phyloP scores from a whole-genome alignment of 1,140 invertebrate species.

The Copidosoma floridanum region DNA sequence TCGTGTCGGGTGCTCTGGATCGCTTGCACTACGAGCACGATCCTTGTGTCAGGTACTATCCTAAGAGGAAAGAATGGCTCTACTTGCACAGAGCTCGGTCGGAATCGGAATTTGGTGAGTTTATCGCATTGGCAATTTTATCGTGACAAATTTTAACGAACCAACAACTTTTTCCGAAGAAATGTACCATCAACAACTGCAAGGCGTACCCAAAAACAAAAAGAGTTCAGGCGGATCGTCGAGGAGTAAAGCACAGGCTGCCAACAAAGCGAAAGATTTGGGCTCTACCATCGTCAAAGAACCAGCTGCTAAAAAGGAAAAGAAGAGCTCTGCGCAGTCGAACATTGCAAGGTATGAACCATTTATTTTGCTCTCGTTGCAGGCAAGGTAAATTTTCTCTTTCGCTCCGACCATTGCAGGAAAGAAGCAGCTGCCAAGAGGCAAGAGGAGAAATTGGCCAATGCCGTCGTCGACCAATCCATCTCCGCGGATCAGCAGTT shows the following conservation, averaged over 20 bases:
- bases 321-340: conserved; percentile 39
- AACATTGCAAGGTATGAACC: conserved; percentile 36
- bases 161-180: conserved; percentile 40
- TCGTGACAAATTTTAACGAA: conserved; percentile 6
- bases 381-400: too few species aligned
- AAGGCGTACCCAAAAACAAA: conserved; percentile 60
- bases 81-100: conserved; percentile 76
- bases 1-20: conserved; percentile 86
- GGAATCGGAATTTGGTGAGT: conserved; percentile 54
- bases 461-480: not conserved
- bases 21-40: conserved; percentile 84
- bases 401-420: conserved; percentile 37
- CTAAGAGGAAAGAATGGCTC: conserved; percentile 86
- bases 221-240: conserved; percentile 54
- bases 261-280: conserved; percentile 42
- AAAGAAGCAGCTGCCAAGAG: conserved; percentile 46
- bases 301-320: conserved; percentile 47
- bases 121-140: too few species aligned
- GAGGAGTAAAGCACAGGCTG: conserved; percentile 46
- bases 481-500: conserved; percentile 5
- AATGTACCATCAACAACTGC: conserved; percentile 65
- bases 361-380: too few species aligned
- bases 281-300: conserved; percentile 54
- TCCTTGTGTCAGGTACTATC: conserved; percentile 88
- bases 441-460: conserved; percentile 43